Conservation (phyloP, 2,888 invertebrate species). For the Exocentrus adspersus region DNA sequence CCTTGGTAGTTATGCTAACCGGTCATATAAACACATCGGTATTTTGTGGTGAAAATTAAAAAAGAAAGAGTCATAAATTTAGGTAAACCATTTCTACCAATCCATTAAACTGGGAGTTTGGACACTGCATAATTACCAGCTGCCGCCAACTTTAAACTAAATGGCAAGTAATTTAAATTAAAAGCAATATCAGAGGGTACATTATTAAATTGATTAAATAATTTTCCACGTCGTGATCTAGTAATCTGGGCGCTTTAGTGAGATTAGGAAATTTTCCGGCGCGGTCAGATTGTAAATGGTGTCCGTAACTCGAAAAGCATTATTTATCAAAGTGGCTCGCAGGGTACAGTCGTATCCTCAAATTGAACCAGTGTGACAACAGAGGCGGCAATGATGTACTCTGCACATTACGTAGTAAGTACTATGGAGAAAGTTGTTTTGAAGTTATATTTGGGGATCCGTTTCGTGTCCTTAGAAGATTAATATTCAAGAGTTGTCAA, state of each 20-base stretch:
- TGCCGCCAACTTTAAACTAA: background rate
- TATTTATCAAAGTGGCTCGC: constrained; percentile 41
- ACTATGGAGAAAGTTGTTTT: background rate
- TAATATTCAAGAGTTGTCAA: no score
- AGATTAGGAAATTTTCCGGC: constrained; percentile 41
- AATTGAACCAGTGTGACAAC: constrained; percentile 2
- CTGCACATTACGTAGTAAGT: background rate
- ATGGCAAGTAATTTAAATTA: constrained; percentile 24
- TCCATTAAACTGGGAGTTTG: no score
- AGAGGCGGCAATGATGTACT: background rate
- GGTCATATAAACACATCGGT: no score
- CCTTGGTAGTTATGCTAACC: no score
- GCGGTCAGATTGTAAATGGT: constrained; percentile 42
- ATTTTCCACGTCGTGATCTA: constrained; percentile 39
- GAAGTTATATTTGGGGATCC: no score
- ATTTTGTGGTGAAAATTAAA: no score
- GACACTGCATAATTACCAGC: no score
- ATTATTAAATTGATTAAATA: constrained; percentile 41
- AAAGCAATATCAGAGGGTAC: constrained; percentile 31
- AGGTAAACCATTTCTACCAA: no score
- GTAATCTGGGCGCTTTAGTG: constrained; percentile 32
- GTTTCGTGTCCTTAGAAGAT: no score
- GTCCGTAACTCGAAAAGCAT: constrained; percentile 30
- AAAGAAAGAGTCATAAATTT: no score
- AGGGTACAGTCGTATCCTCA: constrained; percentile 11